Percentiles rank a stretch among this genome's conserved stretches.
These are phyloP conservation scores for Heteromurus nitidus DNA, from an alignment of 2,888 invertebrate genomes.

Conservation along the genomic window DNA sequence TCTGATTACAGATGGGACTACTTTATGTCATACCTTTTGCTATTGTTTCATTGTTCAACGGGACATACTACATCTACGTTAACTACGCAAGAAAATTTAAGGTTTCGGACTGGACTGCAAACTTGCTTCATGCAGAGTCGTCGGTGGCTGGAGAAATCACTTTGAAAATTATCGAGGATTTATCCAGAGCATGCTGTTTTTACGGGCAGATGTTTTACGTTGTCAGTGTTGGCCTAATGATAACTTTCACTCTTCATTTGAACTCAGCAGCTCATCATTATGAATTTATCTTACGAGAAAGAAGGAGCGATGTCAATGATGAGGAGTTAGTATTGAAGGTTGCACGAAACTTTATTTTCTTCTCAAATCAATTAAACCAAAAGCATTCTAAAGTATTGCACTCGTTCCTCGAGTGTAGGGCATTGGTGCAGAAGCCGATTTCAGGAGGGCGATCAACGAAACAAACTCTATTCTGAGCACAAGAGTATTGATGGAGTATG, in stretches of 20 bases:
- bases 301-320: too few species aligned
- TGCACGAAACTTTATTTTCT: not conserved
- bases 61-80: not conserved
- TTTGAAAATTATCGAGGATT: not conserved
- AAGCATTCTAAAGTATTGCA: not conserved
- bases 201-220: constrained; percentile 25
- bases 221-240: constrained; percentile 5
- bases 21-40: not conserved
- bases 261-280: not conserved
- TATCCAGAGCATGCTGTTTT: not conserved
- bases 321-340: constrained; percentile 14
- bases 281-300: not conserved
- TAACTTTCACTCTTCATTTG: not conserved
- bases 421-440: constrained; percentile 19
- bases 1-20: not conserved
- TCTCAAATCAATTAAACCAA: not conserved
- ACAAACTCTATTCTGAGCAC: constrained; percentile 15
- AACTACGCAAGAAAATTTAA: not conserved
- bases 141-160: not conserved
- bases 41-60: not conserved
- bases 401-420: too few species aligned
- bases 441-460: not conserved
- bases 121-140: too few species aligned
- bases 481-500: constrained; percentile 27
- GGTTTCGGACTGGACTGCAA: too few species aligned